These are phyloP conservation scores for Albula glossodonta DNA, from an alignment of 2,113 vertebrate genomes.

Conservation along the genomic window DNA sequence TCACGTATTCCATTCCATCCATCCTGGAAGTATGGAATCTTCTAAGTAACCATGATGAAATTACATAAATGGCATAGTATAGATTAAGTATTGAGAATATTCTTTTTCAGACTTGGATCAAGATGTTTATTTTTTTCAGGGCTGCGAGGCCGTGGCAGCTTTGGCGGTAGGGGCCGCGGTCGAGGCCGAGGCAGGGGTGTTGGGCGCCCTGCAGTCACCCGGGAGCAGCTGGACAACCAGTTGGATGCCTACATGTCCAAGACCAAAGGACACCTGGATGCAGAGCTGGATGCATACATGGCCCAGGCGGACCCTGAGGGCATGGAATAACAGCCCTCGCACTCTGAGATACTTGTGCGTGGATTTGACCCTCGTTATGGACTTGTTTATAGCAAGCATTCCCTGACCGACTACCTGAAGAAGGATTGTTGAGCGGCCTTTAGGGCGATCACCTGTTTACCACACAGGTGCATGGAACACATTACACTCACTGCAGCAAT, in stretches of 20 bases:
- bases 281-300: constrained; percentile 91
- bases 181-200: constrained; percentile 65
- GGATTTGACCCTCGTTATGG: not conserved
- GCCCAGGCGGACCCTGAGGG: constrained; percentile 77
- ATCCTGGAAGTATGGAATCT: too few species aligned
- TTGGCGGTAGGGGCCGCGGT: constrained; percentile 61
- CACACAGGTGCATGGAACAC: not conserved
- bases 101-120: too few species aligned
- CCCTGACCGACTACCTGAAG: not conserved
- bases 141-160: constrained; percentile 69
- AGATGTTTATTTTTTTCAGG: constrained; percentile 49
- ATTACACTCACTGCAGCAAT: not conserved
- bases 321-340: constrained; percentile 57
- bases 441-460: not conserved
- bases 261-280: constrained; percentile 82
- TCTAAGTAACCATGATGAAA: too few species aligned
- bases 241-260: constrained; percentile 90
- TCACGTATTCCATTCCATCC: too few species aligned
- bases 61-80: too few species aligned
- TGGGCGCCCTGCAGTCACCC: constrained; percentile 61
- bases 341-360: not conserved
- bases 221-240: constrained; percentile 85
- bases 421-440: not conserved
- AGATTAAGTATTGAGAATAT: too few species aligned
- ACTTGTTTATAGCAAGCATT: not conserved